Base-by-base conservation (phyloP, 2,113 vertebrate species). In the Marmota monax region DNA sequence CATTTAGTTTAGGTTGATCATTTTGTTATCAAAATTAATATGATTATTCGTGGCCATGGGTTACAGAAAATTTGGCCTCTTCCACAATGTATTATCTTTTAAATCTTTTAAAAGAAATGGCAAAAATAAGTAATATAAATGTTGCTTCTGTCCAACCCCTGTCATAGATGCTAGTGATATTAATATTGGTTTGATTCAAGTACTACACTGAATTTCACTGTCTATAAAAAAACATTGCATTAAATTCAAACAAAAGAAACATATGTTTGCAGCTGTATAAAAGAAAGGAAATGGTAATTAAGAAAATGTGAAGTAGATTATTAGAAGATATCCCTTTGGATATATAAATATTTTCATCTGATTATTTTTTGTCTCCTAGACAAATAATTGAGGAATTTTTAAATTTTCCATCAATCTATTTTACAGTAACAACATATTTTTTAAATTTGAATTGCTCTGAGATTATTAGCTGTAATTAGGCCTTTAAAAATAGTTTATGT, bases 171-270 rank as follows among this genome's bases (percentile, higher is more conserved):
- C 23, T 48, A 93, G 7, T 63, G 10, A 84, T 82, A 72, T 17
- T 61, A 63, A 94, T n/a, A 73, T 61, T 85, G 11, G 67, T 90
- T 72, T 79, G 53, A 85, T 25, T 34, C 58, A 85, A 90, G 63
- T 76, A 76, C 37, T 63, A 73, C 3, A 80, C 25, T 94, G 83
- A 39, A 88, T 96, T 85, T 92, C 72, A 80, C 0, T 92, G 18
- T 69, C 27, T 34, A 77, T 88, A 45, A 42, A 94, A 88, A 94
- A 97, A 90, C 34, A 87, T 27, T 74, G 5, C 8, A 73, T 34
- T 74, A 77, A 89, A 84, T 27, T 82, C 27, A 95, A 96, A 95
- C 20, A 77, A 32, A 70, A 97, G 23, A 97, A 67, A 61, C 39
- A 84, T 6, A 82, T 42, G 7, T 70, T 73, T 39, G n/a, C 29